Evolutionary conservation across 2,888 invertebrate genomes (phyloP), one percentile per base, ranked within the genome.

Genomic region (Yponomeuta sedellus): DNA sequence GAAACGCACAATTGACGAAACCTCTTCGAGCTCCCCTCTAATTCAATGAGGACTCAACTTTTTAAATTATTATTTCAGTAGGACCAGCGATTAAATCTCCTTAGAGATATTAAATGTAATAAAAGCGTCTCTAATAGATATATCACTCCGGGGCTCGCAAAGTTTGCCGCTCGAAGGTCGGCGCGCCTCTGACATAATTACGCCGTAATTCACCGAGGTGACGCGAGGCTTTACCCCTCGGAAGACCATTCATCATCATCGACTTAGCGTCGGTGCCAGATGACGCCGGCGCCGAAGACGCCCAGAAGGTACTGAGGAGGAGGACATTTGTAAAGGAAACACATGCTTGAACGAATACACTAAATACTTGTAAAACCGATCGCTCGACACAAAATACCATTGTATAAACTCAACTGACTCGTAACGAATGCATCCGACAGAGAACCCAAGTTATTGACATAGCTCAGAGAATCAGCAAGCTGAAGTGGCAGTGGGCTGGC

Each of bases 121-220:
- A 52, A 52, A 52, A 52, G 44, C 44, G 44, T 52, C 16, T 52
- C 44, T 52, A 52, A 52, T 52, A 52, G 44, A 52, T 52, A 52
- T 52, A 52, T 52, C 44, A 52, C 44, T 52, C 44, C 3, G 4
- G 34, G 44, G 16, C 44, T 6, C 44, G 12, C 16, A 16, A 52
- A 52, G 6, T 52, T 52, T 52, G 44, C 5, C 44, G 10, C 44
- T 52, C 44, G 44, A 52, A 52, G 44, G 44, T 52, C 44, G 22
- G 22, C 8, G 25, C 59, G 11, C 20, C 25, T 59, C 20, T 59
- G 20, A 59, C 22, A 25, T 59, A 59, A 59, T 59, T 59, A 59
- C 59, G 59, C 22, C 59, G 59, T 59, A 59, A 59, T 59, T 59
- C 25, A 66, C 52, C 10, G 61, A 61, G 44, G 61, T 61, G 66